A percentile compares a stretch with the other conserved stretches of the same genome.
Conservation (phyloP, 2,888 invertebrate species). For the Trissonchulus sp. region DNA sequence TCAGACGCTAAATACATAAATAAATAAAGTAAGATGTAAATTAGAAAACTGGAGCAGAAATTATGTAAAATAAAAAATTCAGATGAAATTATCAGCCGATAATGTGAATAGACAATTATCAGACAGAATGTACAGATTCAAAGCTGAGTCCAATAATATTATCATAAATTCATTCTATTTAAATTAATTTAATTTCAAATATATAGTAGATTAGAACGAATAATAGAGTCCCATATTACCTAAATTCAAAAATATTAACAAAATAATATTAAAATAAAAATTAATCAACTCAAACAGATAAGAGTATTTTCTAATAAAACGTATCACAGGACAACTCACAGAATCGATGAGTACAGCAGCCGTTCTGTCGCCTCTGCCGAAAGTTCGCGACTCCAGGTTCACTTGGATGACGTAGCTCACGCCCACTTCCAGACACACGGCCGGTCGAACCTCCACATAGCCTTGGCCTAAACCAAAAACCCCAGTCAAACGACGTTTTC, state of each 20-base stretch:
- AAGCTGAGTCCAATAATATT: too few relatives aligned
- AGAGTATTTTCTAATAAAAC: too few relatives aligned
- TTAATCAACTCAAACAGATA: too few relatives aligned
- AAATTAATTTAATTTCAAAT: too few relatives aligned
- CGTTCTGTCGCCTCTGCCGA: constrained; percentile 63
- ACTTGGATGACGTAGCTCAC: constrained; percentile 76
- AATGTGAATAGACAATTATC: constrained; percentile 11
- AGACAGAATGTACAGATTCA: too few relatives aligned
- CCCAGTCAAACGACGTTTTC: too few relatives aligned
- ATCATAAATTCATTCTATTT: too few relatives aligned
- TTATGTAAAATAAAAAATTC: constrained; percentile 4
- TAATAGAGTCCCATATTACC: too few relatives aligned
- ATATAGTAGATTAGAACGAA: too few relatives aligned
- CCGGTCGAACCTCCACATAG: constrained; percentile 67
- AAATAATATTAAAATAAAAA: too few relatives aligned
- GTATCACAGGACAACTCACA: too few relatives aligned
- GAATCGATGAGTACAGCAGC: constrained; percentile 89
- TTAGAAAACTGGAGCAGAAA: neutral
- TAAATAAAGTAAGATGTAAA: neutral
- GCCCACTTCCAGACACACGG: constrained; percentile 81
- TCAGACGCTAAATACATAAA: neutral
- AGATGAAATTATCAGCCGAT: constrained; percentile 10
- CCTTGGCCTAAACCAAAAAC: constrained; percentile 62
- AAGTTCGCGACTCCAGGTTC: constrained; percentile 67
- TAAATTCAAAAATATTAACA: too few relatives aligned